phyloP scores from a whole-genome alignment of 1,140 invertebrate genomes.

The Bombus turneri region DNA sequence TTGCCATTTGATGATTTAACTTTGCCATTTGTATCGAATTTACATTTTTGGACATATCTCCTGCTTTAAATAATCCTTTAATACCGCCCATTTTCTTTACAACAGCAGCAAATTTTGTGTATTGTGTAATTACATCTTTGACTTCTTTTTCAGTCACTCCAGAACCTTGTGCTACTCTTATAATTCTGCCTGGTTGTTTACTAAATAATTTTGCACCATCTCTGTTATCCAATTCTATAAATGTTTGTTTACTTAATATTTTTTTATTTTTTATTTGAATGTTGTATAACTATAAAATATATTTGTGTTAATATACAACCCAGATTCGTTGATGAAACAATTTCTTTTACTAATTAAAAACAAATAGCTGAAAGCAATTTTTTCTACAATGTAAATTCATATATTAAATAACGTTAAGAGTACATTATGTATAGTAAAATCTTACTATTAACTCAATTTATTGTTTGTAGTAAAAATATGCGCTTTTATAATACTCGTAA shows the following conservation, averaged over 20 bases:
- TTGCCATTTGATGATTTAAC: constrained; percentile 99
- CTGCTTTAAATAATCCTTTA: constrained; percentile 98
- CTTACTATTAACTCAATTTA: too few relatives aligned
- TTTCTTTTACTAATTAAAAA: too few relatives aligned
- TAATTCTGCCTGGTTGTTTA: constrained; percentile 93
- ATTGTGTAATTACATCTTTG: constrained; percentile 98
- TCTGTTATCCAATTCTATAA: constrained; percentile 94
- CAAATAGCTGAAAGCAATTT: too few relatives aligned
- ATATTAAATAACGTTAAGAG: too few relatives aligned
- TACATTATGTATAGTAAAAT: too few relatives aligned
- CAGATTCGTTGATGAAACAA: background rate
- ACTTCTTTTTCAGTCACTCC: constrained; percentile 98
- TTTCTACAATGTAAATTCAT: too few relatives aligned
- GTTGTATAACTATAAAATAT: background rate
- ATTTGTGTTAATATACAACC: background rate
- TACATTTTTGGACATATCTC: constrained; percentile 99
- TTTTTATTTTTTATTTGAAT: background rate
- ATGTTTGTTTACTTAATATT: constrained; percentile 6
- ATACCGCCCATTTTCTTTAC: constrained; percentile 99
- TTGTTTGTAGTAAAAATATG: too few relatives aligned
- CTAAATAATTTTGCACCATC: constrained; percentile 99
- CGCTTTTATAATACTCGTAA: too few relatives aligned
- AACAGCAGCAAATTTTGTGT: constrained; percentile 99
- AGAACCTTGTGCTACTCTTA: constrained; percentile 96
- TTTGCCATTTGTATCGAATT: constrained; percentile 99